phyloP scores from a whole-genome alignment of 2,888 invertebrate species.

The Pyralis farinalis region DNA sequence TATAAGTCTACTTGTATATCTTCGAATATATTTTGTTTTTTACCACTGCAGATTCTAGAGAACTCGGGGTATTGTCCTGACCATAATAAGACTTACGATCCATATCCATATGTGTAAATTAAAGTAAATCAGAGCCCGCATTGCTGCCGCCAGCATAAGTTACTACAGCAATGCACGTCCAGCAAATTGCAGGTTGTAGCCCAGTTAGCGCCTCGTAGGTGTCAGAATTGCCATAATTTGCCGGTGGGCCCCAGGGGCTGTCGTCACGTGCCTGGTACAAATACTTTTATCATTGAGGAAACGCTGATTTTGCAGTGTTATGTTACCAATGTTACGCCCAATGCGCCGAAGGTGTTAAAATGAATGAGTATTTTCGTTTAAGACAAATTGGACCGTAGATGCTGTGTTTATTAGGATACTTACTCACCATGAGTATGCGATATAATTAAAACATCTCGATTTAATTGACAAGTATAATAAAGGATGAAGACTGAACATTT shows the following conservation, averaged over 20 bases:
- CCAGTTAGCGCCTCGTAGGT: conserved; percentile 80
- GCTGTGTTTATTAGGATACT: too few relatives aligned
- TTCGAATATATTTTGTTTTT: too few relatives aligned
- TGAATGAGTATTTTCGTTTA: not conserved
- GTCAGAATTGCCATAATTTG: conserved; percentile 80
- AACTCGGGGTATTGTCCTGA: too few relatives aligned
- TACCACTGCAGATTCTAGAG: too few relatives aligned
- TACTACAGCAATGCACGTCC: conserved; percentile 42
- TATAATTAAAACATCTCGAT: too few relatives aligned
- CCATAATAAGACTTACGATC: conserved; percentile 9
- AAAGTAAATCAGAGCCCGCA: conserved; percentile 48
- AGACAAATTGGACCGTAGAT: not conserved
- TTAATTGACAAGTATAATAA: too few relatives aligned
- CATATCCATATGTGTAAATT: conserved; percentile 32
- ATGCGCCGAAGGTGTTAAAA: conserved; percentile 29
- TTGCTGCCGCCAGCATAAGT: conserved; percentile 18
- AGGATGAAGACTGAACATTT: too few relatives aligned
- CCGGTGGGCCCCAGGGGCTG: conserved; percentile 64
- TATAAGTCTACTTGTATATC: too few relatives aligned
- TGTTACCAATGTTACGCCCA: conserved; percentile 42
- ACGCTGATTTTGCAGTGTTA: conserved; percentile 54
- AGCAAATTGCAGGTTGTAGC: conserved; percentile 68
- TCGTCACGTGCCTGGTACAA: conserved; percentile 74
- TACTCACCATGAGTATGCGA: too few relatives aligned
- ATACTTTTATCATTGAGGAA: conserved; percentile 63